Percentiles rank a stretch among this genome's conserved stretches.
phyloP scores from a whole-genome alignment of 1,140 invertebrate genomes.

The Protaetia brevitarsis region DNA sequence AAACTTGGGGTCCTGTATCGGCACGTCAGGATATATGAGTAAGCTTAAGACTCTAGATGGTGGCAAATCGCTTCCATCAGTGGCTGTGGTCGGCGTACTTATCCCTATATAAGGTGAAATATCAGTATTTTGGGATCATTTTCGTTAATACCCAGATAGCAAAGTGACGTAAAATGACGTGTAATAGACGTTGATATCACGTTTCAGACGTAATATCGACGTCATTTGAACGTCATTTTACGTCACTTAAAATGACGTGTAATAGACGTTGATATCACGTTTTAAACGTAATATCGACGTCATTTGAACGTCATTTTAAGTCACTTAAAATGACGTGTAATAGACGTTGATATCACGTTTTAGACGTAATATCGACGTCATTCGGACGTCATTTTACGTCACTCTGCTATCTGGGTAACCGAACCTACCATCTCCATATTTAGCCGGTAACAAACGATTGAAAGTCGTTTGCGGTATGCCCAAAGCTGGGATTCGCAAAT shows the following conservation, averaged over 20 bases:
- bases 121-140: too few relatives aligned
- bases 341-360: too few relatives aligned
- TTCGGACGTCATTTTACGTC: neutral
- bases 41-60: conserved; percentile 67
- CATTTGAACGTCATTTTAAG: too few relatives aligned
- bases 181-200: too few relatives aligned
- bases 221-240: too few relatives aligned
- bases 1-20: conserved; percentile 63
- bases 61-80: conserved; percentile 63
- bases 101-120: conserved; percentile 53
- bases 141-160: neutral
- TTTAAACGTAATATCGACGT: too few relatives aligned
- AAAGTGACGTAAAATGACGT: neutral
- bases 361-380: too few relatives aligned
- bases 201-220: too few relatives aligned
- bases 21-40: conserved; percentile 63
- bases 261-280: too few relatives aligned
- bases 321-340: too few relatives aligned
- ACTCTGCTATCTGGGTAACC: neutral
- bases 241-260: too few relatives aligned
- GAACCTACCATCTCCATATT: conserved; percentile 75
- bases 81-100: conserved; percentile 61
- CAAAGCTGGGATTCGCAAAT: conserved; percentile 66
- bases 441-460: conserved; percentile 65
- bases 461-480: conserved; percentile 70